Conservation (phyloP, 1,140 invertebrate genomes). For the Rhyzopertha dominica region DNA sequence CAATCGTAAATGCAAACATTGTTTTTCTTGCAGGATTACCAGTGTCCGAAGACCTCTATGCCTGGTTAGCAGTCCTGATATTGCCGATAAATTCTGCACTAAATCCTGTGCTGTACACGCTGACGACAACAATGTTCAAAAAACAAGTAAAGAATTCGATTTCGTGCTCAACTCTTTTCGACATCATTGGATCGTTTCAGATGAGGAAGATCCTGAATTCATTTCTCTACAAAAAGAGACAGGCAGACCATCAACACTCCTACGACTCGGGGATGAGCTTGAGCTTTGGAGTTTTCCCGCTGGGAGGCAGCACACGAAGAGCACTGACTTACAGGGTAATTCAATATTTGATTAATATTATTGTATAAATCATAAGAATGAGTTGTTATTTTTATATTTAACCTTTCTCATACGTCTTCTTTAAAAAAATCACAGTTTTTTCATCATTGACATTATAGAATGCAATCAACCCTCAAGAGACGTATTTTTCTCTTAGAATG, state of each 20-base stretch:
- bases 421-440: background rate
- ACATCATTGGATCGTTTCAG: slow-evolving; percentile 16
- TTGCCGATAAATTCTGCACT: slow-evolving; percentile 66
- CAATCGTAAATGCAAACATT: too few species aligned
- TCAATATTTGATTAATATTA: slow-evolving; percentile 2
- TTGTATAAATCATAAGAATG: slow-evolving; percentile 2
- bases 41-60: slow-evolving; percentile 53
- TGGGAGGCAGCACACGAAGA: slow-evolving; percentile 23
- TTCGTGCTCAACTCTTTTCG: background rate
- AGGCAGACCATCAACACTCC: slow-evolving; percentile 22
- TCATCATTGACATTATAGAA: too few species aligned
- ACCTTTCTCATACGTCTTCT: background rate
- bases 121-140: slow-evolving; percentile 57
- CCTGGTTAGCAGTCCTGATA: slow-evolving; percentile 64
- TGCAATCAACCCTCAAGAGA: too few species aligned
- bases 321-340: slow-evolving; percentile 23
- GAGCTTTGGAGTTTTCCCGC: slow-evolving; percentile 31
- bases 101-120: slow-evolving; percentile 66
- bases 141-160: slow-evolving; percentile 44
- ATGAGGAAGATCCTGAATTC: slow-evolving; percentile 28
- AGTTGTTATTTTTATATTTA: background rate
- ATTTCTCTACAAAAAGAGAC: slow-evolving; percentile 20
- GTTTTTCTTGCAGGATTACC: slow-evolving; percentile 43
- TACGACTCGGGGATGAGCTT: slow-evolving; percentile 35
- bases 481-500: too few species aligned